A percentile compares a stretch with the other conserved stretches of the same genome.
These are phyloP conservation scores for Terebella lapidaria DNA, from an alignment of 2,888 invertebrate species.

Conservation along the genomic window DNA sequence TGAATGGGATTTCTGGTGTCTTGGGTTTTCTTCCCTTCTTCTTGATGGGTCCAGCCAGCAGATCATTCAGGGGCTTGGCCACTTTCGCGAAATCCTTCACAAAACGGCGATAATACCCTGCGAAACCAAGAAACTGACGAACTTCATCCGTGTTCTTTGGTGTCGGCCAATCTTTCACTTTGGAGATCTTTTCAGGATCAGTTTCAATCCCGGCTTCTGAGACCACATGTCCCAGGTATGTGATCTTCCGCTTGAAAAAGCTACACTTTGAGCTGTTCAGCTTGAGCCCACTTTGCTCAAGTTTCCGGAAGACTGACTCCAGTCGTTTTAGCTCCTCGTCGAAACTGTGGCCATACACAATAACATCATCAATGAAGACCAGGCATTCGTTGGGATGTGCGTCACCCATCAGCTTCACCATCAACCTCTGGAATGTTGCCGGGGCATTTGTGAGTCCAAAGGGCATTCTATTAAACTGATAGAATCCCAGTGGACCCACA, in stretches of 20 bases:
- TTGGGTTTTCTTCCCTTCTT: not conserved
- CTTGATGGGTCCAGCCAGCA: not conserved
- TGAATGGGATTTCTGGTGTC: too few relatives aligned
- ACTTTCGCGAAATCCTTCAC: too few relatives aligned
- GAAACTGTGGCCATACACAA: not conserved
- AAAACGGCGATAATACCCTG: too few relatives aligned
- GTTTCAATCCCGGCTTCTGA: conserved; percentile 1
- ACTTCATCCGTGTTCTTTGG: conserved; percentile 12
- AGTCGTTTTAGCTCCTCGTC: not conserved
- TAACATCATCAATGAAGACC: not conserved
- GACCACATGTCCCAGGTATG: conserved; percentile 1
- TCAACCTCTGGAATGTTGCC: conserved; percentile 1
- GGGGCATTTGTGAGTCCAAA: conserved; percentile 3
- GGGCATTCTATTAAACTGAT: not conserved
- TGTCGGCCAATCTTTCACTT: conserved; percentile 3
- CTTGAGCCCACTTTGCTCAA: not conserved
- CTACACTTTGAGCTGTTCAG: conserved; percentile 1
- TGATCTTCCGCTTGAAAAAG: not conserved
- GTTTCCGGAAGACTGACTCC: not conserved
- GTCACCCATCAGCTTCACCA: conserved; percentile 1
- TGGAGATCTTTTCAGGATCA: not conserved
- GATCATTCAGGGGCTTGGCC: conserved; percentile 13
- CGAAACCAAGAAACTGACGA: too few relatives aligned
- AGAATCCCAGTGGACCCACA: conserved; percentile 2
- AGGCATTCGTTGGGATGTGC: not conserved